A percentile compares a stretch with the other conserved stretches of the same genome.
phyloP scores from a whole-genome alignment of 1,140 invertebrate species.

The Drosophila ohnishii region DNA sequence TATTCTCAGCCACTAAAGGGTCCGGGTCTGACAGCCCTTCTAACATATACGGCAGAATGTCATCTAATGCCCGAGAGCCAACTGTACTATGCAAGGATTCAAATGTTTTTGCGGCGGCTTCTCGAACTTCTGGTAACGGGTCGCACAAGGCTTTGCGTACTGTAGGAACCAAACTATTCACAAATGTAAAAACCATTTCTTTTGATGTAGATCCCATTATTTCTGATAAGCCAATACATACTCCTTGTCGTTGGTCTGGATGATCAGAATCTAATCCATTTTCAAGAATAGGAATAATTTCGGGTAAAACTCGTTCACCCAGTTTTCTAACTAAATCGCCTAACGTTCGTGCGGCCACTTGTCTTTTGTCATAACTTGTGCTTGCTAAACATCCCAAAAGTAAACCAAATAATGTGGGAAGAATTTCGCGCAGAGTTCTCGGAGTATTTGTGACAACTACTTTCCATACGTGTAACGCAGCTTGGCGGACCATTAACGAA shows the following conservation, averaged over 20 bases:
- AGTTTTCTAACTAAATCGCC: constrained; percentile 98
- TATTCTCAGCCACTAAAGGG: constrained; percentile 90
- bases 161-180: constrained; percentile 98
- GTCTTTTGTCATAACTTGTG: constrained; percentile 97
- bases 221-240: constrained; percentile 98
- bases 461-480: constrained; percentile 99
- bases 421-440: constrained; percentile 96
- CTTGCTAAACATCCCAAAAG: constrained; percentile 96
- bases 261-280: constrained; percentile 94
- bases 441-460: constrained; percentile 98
- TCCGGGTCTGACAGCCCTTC: constrained; percentile 92
- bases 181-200: constrained; percentile 97
- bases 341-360: constrained; percentile 97
- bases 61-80: constrained; percentile 97
- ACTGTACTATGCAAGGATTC: constrained; percentile 97
- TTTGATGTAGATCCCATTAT: constrained; percentile 98
- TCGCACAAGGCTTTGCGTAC: constrained; percentile 96
- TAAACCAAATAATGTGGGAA: constrained; percentile 96
- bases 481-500: constrained; percentile 97
- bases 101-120: constrained; percentile 98
- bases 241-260: constrained; percentile 97
- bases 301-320: constrained; percentile 97
- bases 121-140: constrained; percentile 94
- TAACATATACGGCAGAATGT: constrained; percentile 96
- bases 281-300: constrained; percentile 99